Percentiles rank a stretch among this genome's conserved stretches.
These are phyloP conservation scores for Synanthedon tipuliformis DNA, from an alignment of 2,888 invertebrate species.

Conservation along the genomic window DNA sequence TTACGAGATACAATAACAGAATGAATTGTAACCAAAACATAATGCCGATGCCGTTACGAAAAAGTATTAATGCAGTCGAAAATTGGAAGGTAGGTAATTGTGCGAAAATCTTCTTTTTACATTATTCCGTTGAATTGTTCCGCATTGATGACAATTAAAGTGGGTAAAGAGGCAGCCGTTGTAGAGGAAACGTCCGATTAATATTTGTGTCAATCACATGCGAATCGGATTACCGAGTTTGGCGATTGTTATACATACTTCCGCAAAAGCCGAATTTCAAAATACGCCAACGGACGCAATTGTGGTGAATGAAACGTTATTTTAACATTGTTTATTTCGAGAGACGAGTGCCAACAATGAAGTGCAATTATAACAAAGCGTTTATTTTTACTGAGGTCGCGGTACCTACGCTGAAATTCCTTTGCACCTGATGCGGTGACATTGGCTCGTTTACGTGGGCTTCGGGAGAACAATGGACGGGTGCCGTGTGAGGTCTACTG, in stretches of 20 bases:
- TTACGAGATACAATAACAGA: no score
- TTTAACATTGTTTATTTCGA: conserved; percentile 26
- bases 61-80: no score
- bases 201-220: background rate
- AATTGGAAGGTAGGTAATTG: no score
- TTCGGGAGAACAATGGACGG: conserved; percentile 4
- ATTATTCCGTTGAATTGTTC: no score
- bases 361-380: conserved; percentile 27
- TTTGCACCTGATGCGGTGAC: conserved; percentile 12
- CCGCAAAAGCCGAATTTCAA: background rate
- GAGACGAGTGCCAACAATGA: conserved; percentile 26
- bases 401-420: conserved; percentile 41
- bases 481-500: background rate
- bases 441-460: conserved; percentile 9
- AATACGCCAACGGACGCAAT: background rate
- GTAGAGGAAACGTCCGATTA: background rate
- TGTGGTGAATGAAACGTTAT: background rate
- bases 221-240: background rate
- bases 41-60: no score
- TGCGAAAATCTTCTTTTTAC: no score
- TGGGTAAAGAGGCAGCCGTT: no score
- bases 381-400: conserved; percentile 42
- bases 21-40: no score
- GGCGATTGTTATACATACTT: background rate
- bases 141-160: no score